Percentiles rank a stretch among this genome's conserved stretches.
phyloP scores from a whole-genome alignment of 1,140 invertebrate species.

The Globodera ellingtonae region DNA sequence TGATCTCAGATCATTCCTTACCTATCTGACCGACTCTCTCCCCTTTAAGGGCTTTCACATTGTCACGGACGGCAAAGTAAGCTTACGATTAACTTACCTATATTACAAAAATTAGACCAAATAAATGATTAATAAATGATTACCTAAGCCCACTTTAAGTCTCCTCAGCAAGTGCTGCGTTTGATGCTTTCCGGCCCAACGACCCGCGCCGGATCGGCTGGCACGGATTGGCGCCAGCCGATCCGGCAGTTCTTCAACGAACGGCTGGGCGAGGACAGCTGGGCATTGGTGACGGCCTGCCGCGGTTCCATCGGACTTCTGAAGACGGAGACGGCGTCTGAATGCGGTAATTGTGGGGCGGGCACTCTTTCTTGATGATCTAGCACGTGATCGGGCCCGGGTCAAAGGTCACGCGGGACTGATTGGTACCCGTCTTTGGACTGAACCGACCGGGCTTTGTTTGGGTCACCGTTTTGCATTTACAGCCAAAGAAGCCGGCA shows the following conservation, averaged over 20 bases:
- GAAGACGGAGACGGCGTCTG: not conserved
- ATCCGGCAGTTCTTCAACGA: too few species aligned
- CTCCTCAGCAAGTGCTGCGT: not conserved
- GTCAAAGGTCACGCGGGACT: not conserved
- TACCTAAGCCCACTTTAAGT: not conserved
- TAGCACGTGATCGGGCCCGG: not conserved
- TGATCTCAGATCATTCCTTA: too few species aligned
- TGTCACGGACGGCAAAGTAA: not conserved
- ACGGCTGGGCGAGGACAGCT: not conserved
- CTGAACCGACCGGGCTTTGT: too few species aligned
- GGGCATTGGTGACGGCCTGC: not conserved
- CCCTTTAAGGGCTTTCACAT: conserved; percentile 5
- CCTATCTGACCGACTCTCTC: not conserved
- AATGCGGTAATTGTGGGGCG: not conserved
- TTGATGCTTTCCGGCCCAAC: not conserved
- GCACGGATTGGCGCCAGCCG: not conserved
- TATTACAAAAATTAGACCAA: not conserved
- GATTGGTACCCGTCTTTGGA: not conserved
- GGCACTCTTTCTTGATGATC: too few species aligned
- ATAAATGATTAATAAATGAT: not conserved
- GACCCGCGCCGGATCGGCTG: not conserved
- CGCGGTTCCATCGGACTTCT: not conserved
- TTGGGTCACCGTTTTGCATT: not conserved
- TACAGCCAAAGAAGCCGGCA: not conserved
- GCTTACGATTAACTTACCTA: not conserved